phyloP scores from a whole-genome alignment of 2,797 vertebrate genomes.

The Staurois parvus region DNA sequence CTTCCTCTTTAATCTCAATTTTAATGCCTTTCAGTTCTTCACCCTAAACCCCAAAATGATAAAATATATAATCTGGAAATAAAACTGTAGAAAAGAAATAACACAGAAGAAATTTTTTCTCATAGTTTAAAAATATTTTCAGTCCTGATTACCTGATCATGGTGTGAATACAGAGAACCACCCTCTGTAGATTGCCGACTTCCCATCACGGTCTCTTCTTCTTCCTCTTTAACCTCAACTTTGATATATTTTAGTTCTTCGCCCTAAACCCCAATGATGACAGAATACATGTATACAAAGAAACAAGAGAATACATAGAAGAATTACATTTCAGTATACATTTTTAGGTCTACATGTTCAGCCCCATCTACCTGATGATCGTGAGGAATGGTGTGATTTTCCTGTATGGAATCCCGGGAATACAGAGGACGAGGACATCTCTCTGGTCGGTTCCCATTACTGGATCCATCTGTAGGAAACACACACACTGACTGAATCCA shows the following conservation, averaged over 20 bases:
- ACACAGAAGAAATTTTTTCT: too few species aligned
- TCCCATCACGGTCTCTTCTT: neutral
- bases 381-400: neutral
- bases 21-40: too few species aligned
- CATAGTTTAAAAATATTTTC: too few species aligned
- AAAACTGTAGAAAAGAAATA: too few species aligned
- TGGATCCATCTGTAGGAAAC: neutral
- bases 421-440: neutral
- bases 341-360: too few species aligned
- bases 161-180: too few species aligned
- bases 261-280: neutral
- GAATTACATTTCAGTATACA: neutral
- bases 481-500: neutral
- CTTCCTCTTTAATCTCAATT: too few species aligned
- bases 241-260: neutral
- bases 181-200: neutral
- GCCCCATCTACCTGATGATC: neutral
- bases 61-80: too few species aligned
- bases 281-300: too few species aligned
- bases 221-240: neutral
- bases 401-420: neutral
- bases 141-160: too few species aligned
- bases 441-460: neutral
- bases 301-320: too few species aligned
- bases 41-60: too few species aligned